Evolutionary conservation across 1,140 invertebrate species (phyloP).

Genomic region (Leptestheria dahalacensis): DNA sequence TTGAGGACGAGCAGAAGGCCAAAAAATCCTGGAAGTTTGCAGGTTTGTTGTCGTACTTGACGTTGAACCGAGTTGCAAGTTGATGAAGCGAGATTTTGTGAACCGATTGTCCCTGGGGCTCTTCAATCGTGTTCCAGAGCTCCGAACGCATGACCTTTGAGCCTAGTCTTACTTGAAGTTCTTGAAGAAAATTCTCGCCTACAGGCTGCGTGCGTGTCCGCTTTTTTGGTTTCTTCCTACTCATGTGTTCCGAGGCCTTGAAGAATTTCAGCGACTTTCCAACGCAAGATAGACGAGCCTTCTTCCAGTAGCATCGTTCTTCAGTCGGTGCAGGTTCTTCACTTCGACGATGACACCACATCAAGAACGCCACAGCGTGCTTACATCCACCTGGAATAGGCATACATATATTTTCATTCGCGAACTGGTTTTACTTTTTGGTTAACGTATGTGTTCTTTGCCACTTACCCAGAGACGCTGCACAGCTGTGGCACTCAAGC

Average conservation of each 20-base stretch:
- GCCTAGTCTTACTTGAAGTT: slow-evolving; percentile 15
- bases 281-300: neutral
- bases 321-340: slow-evolving; percentile 2
- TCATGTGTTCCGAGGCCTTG: neutral
- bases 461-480: neutral
- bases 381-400: slow-evolving; percentile 8
- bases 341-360: slow-evolving; percentile 10
- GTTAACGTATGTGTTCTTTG: neutral
- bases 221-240: neutral
- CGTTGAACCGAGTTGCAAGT: slow-evolving; percentile 7
- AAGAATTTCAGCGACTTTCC: slow-evolving; percentile 5
- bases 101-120: slow-evolving; percentile 9
- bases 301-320: slow-evolving; percentile 6
- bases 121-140: slow-evolving; percentile 16
- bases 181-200: slow-evolving; percentile 17
- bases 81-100: slow-evolving; percentile 19
- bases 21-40: slow-evolving; percentile 17
- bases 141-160: slow-evolving; percentile 1
- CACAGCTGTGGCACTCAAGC: neutral
- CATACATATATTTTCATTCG: neutral
- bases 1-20: slow-evolving; percentile 15
- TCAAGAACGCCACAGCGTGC: slow-evolving; percentile 5
- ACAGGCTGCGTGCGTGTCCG: neutral
- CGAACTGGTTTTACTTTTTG: neutral
- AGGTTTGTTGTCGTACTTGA: slow-evolving; percentile 1